These are phyloP conservation scores for Centropyge bicolor DNA, from an alignment of 2,797 vertebrate genomes.

Conservation along the genomic window DNA sequence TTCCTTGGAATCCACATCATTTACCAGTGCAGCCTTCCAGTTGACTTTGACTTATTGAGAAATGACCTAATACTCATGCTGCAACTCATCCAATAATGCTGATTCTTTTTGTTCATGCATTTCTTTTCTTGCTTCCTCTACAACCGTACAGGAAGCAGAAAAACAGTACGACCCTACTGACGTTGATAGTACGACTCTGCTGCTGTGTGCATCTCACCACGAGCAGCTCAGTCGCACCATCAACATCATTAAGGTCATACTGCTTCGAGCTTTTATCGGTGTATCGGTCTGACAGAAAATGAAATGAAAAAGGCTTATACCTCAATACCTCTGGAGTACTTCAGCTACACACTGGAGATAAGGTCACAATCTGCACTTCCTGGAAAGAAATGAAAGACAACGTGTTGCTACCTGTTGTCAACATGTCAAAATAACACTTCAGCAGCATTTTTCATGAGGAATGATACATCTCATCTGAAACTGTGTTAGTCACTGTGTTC, in stretches of 20 bases:
- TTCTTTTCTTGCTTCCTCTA: too few species aligned
- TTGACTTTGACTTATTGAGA: constrained; percentile 15
- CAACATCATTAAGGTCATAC: constrained; percentile 22
- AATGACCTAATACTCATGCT: constrained; percentile 6
- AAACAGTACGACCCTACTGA: too few species aligned
- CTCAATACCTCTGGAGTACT: constrained; percentile 30
- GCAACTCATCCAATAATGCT: too few species aligned
- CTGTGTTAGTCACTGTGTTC: neutral
- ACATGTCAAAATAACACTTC: constrained; percentile 15
- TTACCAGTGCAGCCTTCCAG: neutral
- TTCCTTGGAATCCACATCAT: constrained; percentile 38
- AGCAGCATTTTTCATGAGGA: neutral
- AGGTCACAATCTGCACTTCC: constrained; percentile 67
- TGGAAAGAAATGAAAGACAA: constrained; percentile 28
- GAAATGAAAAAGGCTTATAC: constrained; percentile 54
- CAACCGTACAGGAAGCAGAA: too few species aligned
- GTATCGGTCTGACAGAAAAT: constrained; percentile 64
- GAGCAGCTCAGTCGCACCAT: neutral
- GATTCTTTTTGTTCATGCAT: too few species aligned
- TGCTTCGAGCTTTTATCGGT: constrained; percentile 42
- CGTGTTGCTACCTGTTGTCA: neutral
- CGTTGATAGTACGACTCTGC: too few species aligned
- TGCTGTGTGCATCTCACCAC: too few species aligned
- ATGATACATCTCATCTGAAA: neutral
- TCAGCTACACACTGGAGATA: constrained; percentile 56